Percentiles rank a stretch among this genome's conserved stretches.
phyloP scores from a whole-genome alignment of 2,113 vertebrate genomes.

The Anguilla japonica region DNA sequence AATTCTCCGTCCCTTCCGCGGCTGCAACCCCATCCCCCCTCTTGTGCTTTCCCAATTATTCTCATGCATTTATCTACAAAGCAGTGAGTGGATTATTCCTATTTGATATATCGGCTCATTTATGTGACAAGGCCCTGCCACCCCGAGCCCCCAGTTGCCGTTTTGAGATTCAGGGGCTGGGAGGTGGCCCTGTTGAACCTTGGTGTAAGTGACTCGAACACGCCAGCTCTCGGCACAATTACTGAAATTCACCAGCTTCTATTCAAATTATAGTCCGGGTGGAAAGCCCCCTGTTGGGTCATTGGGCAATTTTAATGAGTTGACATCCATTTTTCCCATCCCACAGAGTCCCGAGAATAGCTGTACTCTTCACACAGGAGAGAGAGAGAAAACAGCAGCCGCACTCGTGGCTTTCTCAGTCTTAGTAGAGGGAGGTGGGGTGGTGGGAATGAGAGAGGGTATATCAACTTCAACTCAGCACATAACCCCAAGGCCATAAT shows the following conservation, averaged over 20 bases:
- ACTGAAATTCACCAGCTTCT: conserved; percentile 74
- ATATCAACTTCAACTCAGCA: too few relatives aligned
- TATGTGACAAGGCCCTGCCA: conserved; percentile 1
- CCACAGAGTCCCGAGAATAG: conserved; percentile 50
- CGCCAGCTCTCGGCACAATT: conserved; percentile 65
- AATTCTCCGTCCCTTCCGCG: not conserved
- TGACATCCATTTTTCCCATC: conserved; percentile 70
- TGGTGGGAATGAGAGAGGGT: too few relatives aligned
- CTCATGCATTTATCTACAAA: not conserved
- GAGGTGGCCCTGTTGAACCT: conserved; percentile 54
- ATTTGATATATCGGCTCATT: conserved; percentile 14
- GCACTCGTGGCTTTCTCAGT: not conserved
- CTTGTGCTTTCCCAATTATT: not conserved
- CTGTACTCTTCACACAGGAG: conserved; percentile 24
- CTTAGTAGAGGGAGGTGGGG: not conserved
- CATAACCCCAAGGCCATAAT: too few relatives aligned
- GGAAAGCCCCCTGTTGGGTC: conserved; percentile 69
- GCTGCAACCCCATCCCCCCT: not conserved
- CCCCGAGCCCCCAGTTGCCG: not conserved
- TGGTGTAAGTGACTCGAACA: conserved; percentile 57
- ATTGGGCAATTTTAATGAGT: conserved; percentile 74
- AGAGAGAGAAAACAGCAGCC: not conserved
- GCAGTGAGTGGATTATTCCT: not conserved
- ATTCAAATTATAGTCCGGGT: conserved; percentile 69
- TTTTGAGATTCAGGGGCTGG: conserved; percentile 11